phyloP scores from a whole-genome alignment of 2,888 invertebrate genomes.

The Aporophyla nigra region DNA sequence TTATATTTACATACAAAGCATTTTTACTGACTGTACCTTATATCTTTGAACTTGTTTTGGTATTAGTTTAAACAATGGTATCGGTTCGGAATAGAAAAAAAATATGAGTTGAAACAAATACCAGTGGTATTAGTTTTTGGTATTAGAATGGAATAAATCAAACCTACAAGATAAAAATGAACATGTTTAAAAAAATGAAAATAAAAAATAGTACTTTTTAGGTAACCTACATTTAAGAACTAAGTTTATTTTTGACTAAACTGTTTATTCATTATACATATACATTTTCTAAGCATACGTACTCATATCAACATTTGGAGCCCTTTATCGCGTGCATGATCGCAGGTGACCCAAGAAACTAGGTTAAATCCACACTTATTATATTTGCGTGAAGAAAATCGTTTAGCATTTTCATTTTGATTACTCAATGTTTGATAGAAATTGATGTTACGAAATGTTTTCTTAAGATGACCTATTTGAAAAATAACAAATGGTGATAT shows the following conservation, averaged over 20 bases:
- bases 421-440: constrained; percentile 10
- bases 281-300: neutral
- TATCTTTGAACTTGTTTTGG: no score
- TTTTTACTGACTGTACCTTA: no score
- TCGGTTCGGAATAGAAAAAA: no score
- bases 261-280: neutral
- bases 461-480: neutral
- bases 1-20: no score
- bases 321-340: constrained; percentile 31
- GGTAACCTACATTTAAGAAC: neutral
- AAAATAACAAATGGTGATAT: neutral
- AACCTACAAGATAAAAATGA: no score
- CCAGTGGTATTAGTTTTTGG: no score
- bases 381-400: constrained; percentile 38
- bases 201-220: no score
- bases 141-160: no score
- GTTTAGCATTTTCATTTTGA: constrained; percentile 15
- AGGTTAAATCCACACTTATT: constrained; percentile 38
- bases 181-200: no score
- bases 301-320: neutral
- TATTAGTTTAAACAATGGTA: no score
- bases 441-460: constrained; percentile 4
- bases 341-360: constrained; percentile 19
- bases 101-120: no score
- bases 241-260: neutral